phyloP scores from a whole-genome alignment of 2,888 invertebrate genomes.

The Cosmorhoe ocellata region DNA sequence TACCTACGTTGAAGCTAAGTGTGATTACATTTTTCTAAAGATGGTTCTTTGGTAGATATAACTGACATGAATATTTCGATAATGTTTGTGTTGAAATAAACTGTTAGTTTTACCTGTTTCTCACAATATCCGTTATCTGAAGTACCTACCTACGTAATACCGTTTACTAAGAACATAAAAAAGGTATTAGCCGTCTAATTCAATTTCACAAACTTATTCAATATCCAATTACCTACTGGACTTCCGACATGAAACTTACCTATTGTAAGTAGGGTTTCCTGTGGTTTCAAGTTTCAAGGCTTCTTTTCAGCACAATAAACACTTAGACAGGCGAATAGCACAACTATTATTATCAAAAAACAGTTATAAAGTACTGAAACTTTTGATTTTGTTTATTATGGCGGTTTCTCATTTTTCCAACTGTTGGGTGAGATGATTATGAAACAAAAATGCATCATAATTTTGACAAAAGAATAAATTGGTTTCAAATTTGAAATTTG shows the following conservation, averaged over 20 bases:
- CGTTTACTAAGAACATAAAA: background rate
- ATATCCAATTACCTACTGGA: constrained; percentile 8
- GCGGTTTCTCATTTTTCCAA: too few species aligned
- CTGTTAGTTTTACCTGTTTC: background rate
- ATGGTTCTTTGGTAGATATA: too few species aligned
- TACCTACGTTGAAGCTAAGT: too few species aligned
- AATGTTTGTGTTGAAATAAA: too few species aligned
- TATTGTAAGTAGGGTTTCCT: constrained; percentile 55
- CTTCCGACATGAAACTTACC: constrained; percentile 49
- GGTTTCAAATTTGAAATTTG: constrained; percentile 17
- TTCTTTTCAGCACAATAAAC: constrained; percentile 43
- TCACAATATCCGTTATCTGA: background rate
- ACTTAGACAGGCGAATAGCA: constrained; percentile 35
- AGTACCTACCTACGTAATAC: background rate
- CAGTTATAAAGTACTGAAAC: background rate
- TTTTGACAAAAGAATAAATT: background rate
- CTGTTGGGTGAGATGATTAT: background rate
- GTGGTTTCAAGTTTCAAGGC: constrained; percentile 53
- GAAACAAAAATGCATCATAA: background rate
- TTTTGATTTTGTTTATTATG: too few species aligned
- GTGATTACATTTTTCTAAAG: too few species aligned
- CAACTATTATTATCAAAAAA: constrained; percentile 18
- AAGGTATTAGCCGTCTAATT: constrained; percentile 29
- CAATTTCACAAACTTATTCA: constrained; percentile 16
- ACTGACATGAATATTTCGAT: too few species aligned